These are phyloP conservation scores for Poecilia velifera DNA, from an alignment of 2,797 vertebrate species.

Conservation along the genomic window DNA sequence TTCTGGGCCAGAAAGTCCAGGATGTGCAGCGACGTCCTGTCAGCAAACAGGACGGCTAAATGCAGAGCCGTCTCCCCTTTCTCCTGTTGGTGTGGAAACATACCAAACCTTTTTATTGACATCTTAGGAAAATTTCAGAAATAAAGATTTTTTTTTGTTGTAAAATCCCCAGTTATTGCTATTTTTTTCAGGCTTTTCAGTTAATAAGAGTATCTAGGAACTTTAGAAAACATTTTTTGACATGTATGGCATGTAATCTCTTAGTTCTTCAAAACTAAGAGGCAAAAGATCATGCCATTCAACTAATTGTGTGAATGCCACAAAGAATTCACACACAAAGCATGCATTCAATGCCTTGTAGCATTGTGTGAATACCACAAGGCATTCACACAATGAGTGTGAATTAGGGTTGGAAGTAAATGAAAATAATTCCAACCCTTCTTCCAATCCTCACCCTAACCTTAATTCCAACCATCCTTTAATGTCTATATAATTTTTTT, in stretches of 20 bases:
- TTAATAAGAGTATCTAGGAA: not conserved
- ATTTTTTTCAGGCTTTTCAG: not conserved
- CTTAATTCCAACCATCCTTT: too few relatives aligned
- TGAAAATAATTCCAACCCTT: too few relatives aligned
- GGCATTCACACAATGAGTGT: too few relatives aligned
- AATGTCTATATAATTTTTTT: too few relatives aligned
- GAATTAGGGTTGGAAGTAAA: too few relatives aligned
- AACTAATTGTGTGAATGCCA: too few relatives aligned
- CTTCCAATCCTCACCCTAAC: too few relatives aligned
- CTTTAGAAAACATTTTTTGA: not conserved
- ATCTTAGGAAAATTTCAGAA: not conserved
- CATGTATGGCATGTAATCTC: not conserved
- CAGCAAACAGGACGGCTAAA: constrained; percentile 83
- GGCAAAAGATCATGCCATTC: not conserved
- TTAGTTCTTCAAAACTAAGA: not conserved
- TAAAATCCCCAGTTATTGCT: not conserved
- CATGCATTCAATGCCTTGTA: too few relatives aligned
- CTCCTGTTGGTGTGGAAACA: constrained; percentile 76
- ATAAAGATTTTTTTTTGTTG: not conserved
- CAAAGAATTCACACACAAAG: too few relatives aligned
- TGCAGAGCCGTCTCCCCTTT: constrained; percentile 86
- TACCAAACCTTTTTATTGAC: not conserved
- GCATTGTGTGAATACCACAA: too few relatives aligned
- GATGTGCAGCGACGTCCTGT: constrained; percentile 86
- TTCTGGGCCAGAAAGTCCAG: constrained; percentile 88